phyloP scores from a whole-genome alignment of 2,797 vertebrate genomes.

The Lagorchestes hirsutus region DNA sequence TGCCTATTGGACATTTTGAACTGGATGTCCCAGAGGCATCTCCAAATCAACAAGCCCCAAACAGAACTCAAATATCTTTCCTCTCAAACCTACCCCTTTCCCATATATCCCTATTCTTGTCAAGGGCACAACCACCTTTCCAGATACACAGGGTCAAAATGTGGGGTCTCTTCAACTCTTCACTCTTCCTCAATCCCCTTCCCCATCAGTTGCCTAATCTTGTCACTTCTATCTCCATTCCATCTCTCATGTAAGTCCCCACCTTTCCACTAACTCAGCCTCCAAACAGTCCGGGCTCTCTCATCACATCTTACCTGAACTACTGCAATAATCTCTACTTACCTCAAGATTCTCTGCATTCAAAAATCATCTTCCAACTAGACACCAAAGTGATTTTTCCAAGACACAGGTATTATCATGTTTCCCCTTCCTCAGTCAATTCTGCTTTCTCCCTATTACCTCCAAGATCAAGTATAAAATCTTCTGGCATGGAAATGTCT shows the following conservation, averaged over 20 bases:
- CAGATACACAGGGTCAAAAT: neutral
- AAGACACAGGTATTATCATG: neutral
- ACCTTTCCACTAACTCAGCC: neutral
- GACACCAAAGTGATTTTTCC: neutral
- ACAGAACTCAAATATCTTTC: neutral
- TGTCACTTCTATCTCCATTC: neutral
- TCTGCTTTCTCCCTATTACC: neutral
- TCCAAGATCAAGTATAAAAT: neutral
- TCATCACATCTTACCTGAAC: neutral
- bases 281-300: neutral
- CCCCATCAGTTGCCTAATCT: neutral
- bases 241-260: neutral
- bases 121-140: neutral
- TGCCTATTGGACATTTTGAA: neutral
- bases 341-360: neutral
- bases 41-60: neutral
- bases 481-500: neutral
- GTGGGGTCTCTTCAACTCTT: neutral
- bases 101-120: neutral
- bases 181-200: neutral
- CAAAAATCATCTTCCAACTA: neutral
- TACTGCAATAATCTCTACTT: neutral
- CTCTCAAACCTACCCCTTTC: neutral
- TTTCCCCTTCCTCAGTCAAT: neutral
- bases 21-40: neutral